These are phyloP conservation scores for Campodea augens DNA, from an alignment of 1,140 invertebrate species.

Conservation along the genomic window DNA sequence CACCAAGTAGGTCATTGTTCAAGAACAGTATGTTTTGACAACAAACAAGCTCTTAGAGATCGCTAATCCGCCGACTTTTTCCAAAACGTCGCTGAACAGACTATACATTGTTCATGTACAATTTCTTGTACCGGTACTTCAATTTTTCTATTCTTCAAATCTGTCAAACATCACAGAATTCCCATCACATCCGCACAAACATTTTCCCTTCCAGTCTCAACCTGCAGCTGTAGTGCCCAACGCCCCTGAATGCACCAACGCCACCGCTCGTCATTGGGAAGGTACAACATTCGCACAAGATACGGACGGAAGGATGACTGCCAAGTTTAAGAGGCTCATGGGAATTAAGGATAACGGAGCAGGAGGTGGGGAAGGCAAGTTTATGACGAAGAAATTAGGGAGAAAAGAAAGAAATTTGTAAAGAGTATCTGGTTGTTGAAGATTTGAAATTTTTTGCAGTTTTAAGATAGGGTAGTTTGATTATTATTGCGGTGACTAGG, in stretches of 20 bases:
- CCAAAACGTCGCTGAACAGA: too few species aligned
- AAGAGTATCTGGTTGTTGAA: too few species aligned
- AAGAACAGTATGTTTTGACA: too few species aligned
- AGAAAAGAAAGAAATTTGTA: too few species aligned
- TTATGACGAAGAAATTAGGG: neutral
- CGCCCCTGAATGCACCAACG: slow-evolving; percentile 22
- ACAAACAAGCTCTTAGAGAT: too few species aligned
- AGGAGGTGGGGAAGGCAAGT: neutral
- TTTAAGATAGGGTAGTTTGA: too few species aligned
- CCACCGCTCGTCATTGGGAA: too few species aligned
- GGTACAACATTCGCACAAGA: slow-evolving; percentile 69
- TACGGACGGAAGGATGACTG: slow-evolving; percentile 70
- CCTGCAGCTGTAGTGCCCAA: slow-evolving; percentile 3
- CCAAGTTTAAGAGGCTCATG: slow-evolving; percentile 91
- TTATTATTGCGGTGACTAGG: too few species aligned
- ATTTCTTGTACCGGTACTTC: neutral
- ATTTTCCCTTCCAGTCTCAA: slow-evolving; percentile 4
- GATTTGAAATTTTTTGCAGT: too few species aligned
- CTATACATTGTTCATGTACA: neutral
- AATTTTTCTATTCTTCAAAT: neutral
- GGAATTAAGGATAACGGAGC: slow-evolving; percentile 54
- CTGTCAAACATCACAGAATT: slow-evolving; percentile 7
- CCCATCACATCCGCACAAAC: slow-evolving; percentile 21
- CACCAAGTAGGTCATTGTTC: too few species aligned
- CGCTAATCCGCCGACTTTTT: too few species aligned